Percentiles rank a stretch among this genome's conserved stretches.
These are phyloP conservation scores for Leptinotarsa rubiginosa DNA, from an alignment of 2,888 invertebrate species.

Conservation along the genomic window DNA sequence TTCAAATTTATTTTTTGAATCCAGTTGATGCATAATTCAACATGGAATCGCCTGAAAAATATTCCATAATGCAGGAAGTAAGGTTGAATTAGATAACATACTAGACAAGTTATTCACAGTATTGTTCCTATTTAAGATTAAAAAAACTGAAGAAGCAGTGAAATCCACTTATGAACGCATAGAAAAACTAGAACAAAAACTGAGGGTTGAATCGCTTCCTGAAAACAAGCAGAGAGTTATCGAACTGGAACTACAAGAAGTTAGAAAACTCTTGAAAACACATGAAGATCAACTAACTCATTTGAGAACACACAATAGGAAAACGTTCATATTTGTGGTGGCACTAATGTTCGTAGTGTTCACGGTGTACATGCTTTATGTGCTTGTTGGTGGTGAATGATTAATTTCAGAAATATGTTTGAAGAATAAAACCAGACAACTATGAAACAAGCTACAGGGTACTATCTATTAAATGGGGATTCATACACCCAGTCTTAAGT, in stretches of 20 bases:
- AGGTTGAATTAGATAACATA: background rate
- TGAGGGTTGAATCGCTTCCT: conserved; percentile 52
- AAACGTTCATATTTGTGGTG: conserved; percentile 56
- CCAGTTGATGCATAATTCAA: background rate
- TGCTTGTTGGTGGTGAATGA: conserved; percentile 24
- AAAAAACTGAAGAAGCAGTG: conserved; percentile 59
- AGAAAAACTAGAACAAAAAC: conserved; percentile 56
- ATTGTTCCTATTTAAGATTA: conserved; percentile 53
- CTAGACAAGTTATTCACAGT: background rate
- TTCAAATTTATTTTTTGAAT: no score
- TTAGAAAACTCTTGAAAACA: conserved; percentile 58
- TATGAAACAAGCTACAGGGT: no score
- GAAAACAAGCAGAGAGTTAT: conserved; percentile 53
- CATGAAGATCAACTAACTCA: conserved; percentile 60
- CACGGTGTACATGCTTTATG: conserved; percentile 32
- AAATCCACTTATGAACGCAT: conserved; percentile 57
- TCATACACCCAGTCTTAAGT: background rate
- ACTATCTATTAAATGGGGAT: no score
- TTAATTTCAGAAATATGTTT: background rate
- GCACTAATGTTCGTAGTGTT: conserved; percentile 48
- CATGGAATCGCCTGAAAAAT: conserved; percentile 4
- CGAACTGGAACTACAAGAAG: conserved; percentile 59
- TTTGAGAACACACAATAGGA: conserved; percentile 59
- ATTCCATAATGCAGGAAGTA: conserved; percentile 27
- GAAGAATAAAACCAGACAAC: background rate